Conservation (phyloP, 1,140 invertebrate species). For the Whitmania pigra region DNA sequence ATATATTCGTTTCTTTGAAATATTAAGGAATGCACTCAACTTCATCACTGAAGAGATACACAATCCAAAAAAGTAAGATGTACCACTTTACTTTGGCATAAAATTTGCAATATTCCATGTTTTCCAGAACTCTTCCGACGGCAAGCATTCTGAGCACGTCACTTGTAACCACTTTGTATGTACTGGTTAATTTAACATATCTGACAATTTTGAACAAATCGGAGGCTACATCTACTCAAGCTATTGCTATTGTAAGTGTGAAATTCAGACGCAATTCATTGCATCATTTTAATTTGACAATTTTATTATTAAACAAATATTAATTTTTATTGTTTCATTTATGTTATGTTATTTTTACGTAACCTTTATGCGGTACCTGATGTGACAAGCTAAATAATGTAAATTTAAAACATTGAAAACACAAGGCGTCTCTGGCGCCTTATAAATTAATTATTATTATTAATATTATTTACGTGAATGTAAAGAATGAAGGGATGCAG, state of each 20-base stretch:
- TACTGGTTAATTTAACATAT: not conserved
- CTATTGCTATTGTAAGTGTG: not conserved
- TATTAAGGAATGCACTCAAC: not conserved
- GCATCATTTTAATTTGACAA: too few species aligned
- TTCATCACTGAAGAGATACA: not conserved
- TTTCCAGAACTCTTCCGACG: not conserved
- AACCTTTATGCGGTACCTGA: too few species aligned
- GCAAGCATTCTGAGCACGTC: not conserved
- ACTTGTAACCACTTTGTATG: not conserved
- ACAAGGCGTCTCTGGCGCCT: too few species aligned
- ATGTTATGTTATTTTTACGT: too few species aligned
- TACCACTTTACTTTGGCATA: not conserved
- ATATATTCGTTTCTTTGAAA: not conserved
- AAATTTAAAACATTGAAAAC: too few species aligned
- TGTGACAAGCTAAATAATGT: too few species aligned
- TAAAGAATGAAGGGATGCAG: too few species aligned
- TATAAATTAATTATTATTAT: too few species aligned
- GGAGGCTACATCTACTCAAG: not conserved
- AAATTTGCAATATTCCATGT: not conserved
- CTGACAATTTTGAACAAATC: not conserved
- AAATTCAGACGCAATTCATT: too few species aligned
- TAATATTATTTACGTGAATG: too few species aligned
- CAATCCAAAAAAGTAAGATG: constrained; percentile 4
- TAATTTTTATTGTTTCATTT: too few species aligned
- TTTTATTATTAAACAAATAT: too few species aligned